Evolutionary conservation across 2,888 invertebrate species (phyloP), one percentile per base, ranked within the genome.

Genomic region (Troilus luridus): DNA sequence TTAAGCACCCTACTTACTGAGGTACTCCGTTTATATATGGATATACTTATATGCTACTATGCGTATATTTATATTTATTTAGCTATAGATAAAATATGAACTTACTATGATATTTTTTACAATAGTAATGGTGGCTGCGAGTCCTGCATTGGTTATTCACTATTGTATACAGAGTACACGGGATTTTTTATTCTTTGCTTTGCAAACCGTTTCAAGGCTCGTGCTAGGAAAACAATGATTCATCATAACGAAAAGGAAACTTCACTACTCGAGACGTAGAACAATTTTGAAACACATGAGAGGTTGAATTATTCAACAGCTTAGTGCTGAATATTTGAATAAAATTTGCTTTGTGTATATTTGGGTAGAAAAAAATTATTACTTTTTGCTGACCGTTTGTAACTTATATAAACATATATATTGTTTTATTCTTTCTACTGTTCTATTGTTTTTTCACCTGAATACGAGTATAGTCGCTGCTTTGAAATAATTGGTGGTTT

Each of bases 311-410:
- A 85, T 58, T 85, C 85, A 85, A n/a, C 54, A 56, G 85, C 85
- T 85, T 85, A 85, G 10, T 85, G 17, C 56, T 85, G 85, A 56
- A 85, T 56, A 85, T 85, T 85, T 58, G n/a, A 56, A 85, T n/a
- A 58, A 11, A 56, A 56, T 85, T 56, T 85, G 21, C 81, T 27
- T 19, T 81, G 54, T 81, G 81, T 81, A 81, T 54, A 21, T 54
- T 56, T 11, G 54, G 54, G 21, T 21, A 6, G 54, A 54, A 19
- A 41, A 81, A 81, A 81, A 54, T 21, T 41, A 12, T 77, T 14
- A 17, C 2, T 67, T 8, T 24, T 27, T 27, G 5, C 59, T 24
- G 2, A 5, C 67, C 17, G 27, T 41, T 27, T 41, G 27, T 77
- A 41, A 77, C 27, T 41, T 17, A 17, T 77, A 17, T 1, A 41